Base-by-base conservation (phyloP, 2,888 invertebrate species). In the Orthosia gothica region DNA sequence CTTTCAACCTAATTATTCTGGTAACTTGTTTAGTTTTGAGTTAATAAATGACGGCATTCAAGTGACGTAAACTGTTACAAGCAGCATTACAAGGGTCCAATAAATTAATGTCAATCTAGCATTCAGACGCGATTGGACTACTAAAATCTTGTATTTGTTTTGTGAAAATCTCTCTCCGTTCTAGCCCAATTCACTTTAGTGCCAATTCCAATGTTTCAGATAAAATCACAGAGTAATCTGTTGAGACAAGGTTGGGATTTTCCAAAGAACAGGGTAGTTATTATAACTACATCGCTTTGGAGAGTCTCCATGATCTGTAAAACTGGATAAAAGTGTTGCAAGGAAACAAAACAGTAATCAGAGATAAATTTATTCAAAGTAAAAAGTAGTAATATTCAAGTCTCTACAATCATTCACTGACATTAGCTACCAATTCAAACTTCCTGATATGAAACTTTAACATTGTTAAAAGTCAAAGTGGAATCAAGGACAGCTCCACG, bases 91-190 rank as follows among this genome's bases (percentile, higher is more conserved):
- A 88, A 87, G 72, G 65, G 59, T 61, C 76, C 70, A 76, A 75
- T 82, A 82, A 90, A 90, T 91, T 86, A 86, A 84, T 85, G 87
- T 87, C 84, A 75, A 73, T 63, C 74, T 68, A 75, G 66, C 83
- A 49, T 83, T 83, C 72, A 62, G 67, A 65, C 80, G 71, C 73
- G 73, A 84, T 83, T 78, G 59, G 79, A 84, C 82, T 88, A 76
- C 84, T 75, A 84, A 84, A 84, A 73, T 52, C 61, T 78, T 72
- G 58, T 76, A 74, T 81, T 86, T 81, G 79, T 81, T 77, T 76
- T 32, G 45, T 64, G 47, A 70, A 70, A 79, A 70, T 75, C 58
- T 65, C 62, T 64, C 59, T 47, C 20, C 54, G 5, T 50, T 63
- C 23, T 45, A 5, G n/a, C 18, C 58, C 40, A 70, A 81, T 76